Conservation (phyloP, 2,888 invertebrate species). For the Trypoxylon attenuatum region DNA sequence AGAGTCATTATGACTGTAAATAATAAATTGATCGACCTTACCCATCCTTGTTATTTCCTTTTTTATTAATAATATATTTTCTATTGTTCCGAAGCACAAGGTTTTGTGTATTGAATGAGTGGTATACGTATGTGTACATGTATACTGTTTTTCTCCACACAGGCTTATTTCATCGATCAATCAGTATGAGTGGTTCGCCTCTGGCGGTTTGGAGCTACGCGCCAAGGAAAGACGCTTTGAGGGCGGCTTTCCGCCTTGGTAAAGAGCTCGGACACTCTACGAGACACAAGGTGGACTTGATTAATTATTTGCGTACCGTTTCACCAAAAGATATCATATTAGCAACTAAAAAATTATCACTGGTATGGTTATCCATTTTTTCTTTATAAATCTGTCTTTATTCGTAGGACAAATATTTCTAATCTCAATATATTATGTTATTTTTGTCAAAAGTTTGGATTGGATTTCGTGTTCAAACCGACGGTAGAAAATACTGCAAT, state of each 20-base stretch:
- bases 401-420: too few relatives aligned
- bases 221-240: slow-evolving; percentile 10
- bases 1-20: not conserved
- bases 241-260: slow-evolving; percentile 71
- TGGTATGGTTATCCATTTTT: not conserved
- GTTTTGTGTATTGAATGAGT: too few relatives aligned
- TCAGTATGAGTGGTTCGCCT: slow-evolving; percentile 77
- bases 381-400: too few relatives aligned
- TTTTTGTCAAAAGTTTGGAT: too few relatives aligned
- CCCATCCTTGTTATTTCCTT: too few relatives aligned
- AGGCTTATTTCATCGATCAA: slow-evolving; percentile 77
- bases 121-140: too few relatives aligned
- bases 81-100: too few relatives aligned
- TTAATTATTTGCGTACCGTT: slow-evolving; percentile 31
- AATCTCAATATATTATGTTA: too few relatives aligned
- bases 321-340: slow-evolving; percentile 24
- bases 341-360: not conserved
- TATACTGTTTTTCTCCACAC: too few relatives aligned
- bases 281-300: slow-evolving; percentile 24
- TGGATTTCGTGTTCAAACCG: slow-evolving; percentile 73
- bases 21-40: not conserved
- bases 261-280: slow-evolving; percentile 46
- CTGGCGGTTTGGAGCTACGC: slow-evolving; percentile 75
- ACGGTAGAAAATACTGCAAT: slow-evolving; percentile 75
- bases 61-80: too few relatives aligned